Evolutionary conservation across 2,797 vertebrate genomes (phyloP), one percentile per base, ranked within the genome.

Genomic region (Alectoris magna): DNA sequence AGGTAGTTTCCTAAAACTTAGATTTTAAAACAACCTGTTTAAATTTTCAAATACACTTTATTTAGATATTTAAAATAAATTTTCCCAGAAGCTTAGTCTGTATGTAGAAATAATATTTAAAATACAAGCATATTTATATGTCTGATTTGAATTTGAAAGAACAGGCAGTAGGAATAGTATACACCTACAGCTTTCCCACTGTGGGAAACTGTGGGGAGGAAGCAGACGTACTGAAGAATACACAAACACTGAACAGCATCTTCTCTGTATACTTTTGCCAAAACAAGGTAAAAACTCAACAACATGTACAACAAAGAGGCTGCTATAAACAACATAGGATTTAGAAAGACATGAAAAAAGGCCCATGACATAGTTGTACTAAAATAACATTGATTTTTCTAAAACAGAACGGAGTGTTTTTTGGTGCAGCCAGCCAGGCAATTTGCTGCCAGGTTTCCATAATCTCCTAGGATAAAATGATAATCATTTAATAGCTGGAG

Each of bases 401-500:
- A 70, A 83, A 95, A 55, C 58, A 53, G 27, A 81, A 69, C 51
- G 81, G 67, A 68, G 36, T 83, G n/a, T 87, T 94, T 93, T 93
- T 92, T 31, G 53, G 58, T 24, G 0, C 55, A 88, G 70, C 83
- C 86, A 80, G 73, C 75, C 83, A 84, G 68, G 68, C 18, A 34
- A 55, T 67, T 84, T 7, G 1, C 43, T 94, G 94, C 91, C 96
- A 93, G 93, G 53, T 96, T 94, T 95, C 95, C 83, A 51, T 82
- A 67, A 87, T 53, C 71, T 92, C 87, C 81, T 38, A 68, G 85
- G 51, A 89, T 92, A 85, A 85, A 91, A 87, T 43, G 68, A 75
- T 78, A 94, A 59, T 68, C 31, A 59, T 91, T 88, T 80, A 43
- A 74, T 80, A 58, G 49, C 41, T 60, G 41, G 48, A 94, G 78